These are phyloP conservation scores for Lethenteron reissneri DNA, from an alignment of 2,113 vertebrate species.

Conservation along the genomic window DNA sequence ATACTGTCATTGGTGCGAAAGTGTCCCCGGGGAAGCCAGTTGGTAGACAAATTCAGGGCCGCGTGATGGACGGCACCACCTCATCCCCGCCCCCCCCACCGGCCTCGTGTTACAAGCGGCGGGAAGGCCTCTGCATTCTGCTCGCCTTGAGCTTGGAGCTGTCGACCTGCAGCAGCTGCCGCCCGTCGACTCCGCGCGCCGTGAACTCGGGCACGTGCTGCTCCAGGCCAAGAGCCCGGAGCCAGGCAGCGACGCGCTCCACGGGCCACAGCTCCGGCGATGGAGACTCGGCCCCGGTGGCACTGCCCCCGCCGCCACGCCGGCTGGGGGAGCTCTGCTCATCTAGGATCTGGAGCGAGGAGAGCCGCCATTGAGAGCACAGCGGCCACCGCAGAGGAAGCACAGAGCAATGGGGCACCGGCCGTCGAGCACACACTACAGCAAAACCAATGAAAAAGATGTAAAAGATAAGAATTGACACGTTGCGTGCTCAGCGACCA, in stretches of 20 bases:
- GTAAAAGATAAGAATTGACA: too few species aligned
- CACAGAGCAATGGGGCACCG: too few species aligned
- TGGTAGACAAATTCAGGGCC: too few species aligned
- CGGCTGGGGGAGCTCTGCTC: slow-evolving; percentile 17
- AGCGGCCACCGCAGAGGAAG: too few species aligned
- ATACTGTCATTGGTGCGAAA: background rate
- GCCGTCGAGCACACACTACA: too few species aligned
- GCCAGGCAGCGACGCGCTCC: slow-evolving; percentile 72
- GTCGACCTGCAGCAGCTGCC: slow-evolving; percentile 59
- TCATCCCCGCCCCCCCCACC: background rate
- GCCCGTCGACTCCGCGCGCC: slow-evolving; percentile 60
- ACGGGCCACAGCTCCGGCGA: slow-evolving; percentile 42
- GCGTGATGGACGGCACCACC: too few species aligned
- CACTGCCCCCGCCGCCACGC: too few species aligned
- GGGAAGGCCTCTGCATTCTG: slow-evolving; percentile 1
- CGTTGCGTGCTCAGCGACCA: too few species aligned
- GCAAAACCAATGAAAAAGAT: too few species aligned
- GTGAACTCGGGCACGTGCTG: slow-evolving; percentile 68
- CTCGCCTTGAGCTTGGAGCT: slow-evolving; percentile 60
- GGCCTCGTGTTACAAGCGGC: background rate
- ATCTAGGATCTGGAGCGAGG: slow-evolving; percentile 42
- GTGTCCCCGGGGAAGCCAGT: too few species aligned
- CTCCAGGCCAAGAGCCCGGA: slow-evolving; percentile 57
- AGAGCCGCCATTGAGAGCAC: too few species aligned
- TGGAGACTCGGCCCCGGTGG: too few species aligned